Conservation (phyloP, 37 sponge, comb jelly and placozoan genomes). For the Geodia barretti region DNA sequence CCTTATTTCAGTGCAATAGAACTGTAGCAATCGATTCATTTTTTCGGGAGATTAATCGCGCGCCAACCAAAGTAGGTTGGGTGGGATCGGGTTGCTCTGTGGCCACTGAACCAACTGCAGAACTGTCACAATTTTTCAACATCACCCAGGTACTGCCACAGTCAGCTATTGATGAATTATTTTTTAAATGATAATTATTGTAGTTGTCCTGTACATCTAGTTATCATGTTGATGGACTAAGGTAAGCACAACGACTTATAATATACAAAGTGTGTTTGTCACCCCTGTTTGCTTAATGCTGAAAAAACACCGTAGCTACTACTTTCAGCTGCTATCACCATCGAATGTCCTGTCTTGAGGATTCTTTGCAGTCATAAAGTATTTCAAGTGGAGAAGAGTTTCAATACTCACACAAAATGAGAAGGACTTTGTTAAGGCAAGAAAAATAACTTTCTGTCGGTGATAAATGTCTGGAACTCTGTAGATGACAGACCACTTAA, state of each 20-base stretch:
- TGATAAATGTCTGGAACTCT: background rate
- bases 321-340: conserved; percentile 41
- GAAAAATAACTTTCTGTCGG: background rate
- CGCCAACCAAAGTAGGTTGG: conserved; percentile 1
- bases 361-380: conserved; percentile 14
- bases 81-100: conserved; percentile 25
- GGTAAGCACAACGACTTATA: background rate
- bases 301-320: background rate
- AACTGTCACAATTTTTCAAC: conserved; percentile 21
- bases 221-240: too few species aligned
- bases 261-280: background rate
- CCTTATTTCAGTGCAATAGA: conserved; percentile 12
- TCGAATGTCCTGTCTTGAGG: conserved; percentile 1
- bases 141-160: conserved; percentile 14
- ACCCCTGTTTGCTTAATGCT: too few species aligned
- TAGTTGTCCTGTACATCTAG: background rate
- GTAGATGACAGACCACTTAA: background rate
- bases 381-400: conserved; percentile 27
- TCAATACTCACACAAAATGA: conserved; percentile 41
- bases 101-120: conserved; percentile 39
- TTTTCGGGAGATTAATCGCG: conserved; percentile 2
- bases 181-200: background rate
- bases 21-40: conserved; percentile 5
- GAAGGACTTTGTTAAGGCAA: conserved; percentile 21
- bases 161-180: background rate